A percentile compares a stretch with the other conserved stretches of the same genome.
phyloP scores from a whole-genome alignment of 1,140 invertebrate genomes.

The Formica selysi region DNA sequence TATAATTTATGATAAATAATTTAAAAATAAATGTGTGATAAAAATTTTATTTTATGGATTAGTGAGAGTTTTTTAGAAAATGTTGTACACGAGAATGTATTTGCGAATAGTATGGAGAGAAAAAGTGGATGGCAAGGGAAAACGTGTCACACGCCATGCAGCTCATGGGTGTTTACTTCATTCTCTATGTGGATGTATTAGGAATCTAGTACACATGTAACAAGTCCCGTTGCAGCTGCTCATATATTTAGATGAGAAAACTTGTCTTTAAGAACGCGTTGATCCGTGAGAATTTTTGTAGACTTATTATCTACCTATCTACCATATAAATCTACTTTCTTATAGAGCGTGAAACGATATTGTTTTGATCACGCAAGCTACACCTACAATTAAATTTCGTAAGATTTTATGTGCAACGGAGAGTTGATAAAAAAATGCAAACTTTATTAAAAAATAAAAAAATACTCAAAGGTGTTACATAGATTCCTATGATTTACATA shows the following conservation, averaged over 20 bases:
- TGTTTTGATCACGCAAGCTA: not conserved
- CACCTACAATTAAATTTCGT: constrained; percentile 12
- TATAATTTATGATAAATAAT: not conserved
- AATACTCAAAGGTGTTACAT: not conserved
- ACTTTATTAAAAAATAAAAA: not conserved
- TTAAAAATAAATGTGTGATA: not conserved
- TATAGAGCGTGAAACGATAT: constrained; percentile 4
- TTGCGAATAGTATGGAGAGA: not conserved
- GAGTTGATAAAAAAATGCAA: not conserved
- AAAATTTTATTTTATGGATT: constrained; percentile 2
- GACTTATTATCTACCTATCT: constrained; percentile 30
- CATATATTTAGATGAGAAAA: constrained; percentile 51
- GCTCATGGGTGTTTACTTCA: constrained; percentile 44
- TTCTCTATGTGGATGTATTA: constrained; percentile 34
- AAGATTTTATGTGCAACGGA: not conserved
- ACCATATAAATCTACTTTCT: constrained; percentile 14
- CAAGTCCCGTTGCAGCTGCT: constrained; percentile 43
- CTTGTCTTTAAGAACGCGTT: constrained; percentile 19
- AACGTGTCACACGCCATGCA: constrained; percentile 44
- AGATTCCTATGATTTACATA: not conserved
- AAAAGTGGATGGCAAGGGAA: constrained; percentile 58
- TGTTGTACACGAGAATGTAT: not conserved
- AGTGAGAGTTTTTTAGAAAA: not conserved
- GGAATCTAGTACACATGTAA: constrained; percentile 41
- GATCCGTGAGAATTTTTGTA: constrained; percentile 48